These are phyloP conservation scores for Onychostruthus taczanowskii DNA, from an alignment of 2,113 vertebrate species.

Conservation along the genomic window DNA sequence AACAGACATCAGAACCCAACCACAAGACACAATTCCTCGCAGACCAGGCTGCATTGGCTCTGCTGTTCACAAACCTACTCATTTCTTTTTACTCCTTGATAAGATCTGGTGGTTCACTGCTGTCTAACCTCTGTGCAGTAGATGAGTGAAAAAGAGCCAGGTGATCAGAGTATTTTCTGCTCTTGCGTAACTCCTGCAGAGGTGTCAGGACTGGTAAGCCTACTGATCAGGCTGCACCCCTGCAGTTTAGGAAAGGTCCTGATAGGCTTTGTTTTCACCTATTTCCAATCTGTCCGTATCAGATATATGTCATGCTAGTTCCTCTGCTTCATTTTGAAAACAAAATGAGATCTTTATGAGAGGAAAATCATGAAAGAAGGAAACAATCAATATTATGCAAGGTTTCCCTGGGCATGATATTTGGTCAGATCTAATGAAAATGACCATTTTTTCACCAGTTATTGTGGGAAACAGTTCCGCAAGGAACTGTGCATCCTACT, in stretches of 20 bases:
- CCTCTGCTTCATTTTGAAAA: background rate
- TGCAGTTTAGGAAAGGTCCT: background rate
- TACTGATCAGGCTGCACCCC: background rate
- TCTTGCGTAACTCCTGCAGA: background rate
- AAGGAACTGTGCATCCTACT: background rate
- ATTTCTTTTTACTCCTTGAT: background rate
- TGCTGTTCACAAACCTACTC: background rate
- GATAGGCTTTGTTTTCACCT: background rate
- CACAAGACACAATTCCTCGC: background rate
- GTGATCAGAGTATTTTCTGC: background rate
- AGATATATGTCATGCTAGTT: background rate
- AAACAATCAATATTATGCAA: background rate
- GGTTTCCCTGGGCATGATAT: background rate
- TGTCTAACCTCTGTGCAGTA: background rate
- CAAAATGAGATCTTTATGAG: background rate
- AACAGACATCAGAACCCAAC: background rate
- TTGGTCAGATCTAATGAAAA: background rate
- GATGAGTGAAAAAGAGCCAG: background rate
- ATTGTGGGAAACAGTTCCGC: background rate
- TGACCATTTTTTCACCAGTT: background rate
- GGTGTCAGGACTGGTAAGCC: background rate
- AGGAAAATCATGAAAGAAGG: background rate
- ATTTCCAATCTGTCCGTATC: background rate
- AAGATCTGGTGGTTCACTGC: slow-evolving; percentile 20
- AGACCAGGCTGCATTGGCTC: background rate